Base-by-base conservation (phyloP, 2,888 invertebrate genomes). In the Leptopilina drosophilae region DNA sequence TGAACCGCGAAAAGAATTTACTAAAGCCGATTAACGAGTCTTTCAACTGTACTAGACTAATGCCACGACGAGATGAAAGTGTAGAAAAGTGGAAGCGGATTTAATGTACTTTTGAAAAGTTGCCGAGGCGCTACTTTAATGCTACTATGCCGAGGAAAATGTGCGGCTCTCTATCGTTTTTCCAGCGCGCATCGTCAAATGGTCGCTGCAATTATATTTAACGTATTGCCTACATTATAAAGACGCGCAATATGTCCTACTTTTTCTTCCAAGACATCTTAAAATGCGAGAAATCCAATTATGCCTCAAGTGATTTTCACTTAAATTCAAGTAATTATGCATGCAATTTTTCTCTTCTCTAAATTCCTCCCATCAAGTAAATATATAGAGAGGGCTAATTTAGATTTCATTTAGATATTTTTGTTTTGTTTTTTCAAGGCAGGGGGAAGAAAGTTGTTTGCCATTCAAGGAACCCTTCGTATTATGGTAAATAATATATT, bases 61-160 rank as follows among this genome's bases (percentile, higher is more conserved):
- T 66, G 66, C 15, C 11, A 42, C 40, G 66, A 42, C 40, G 66
- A 42, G 40, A 49, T 49, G 49, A 42, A 66, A 66, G 66, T 40
- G 15, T 42, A 66, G 42, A 15, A 66, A 66, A 66, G 66, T 66
- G 66, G 66, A 66, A 66, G 66, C 7, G 66, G 65, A 65, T 65
- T 65, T 65, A 65, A 65, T 65, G 65, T 14, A 65, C 65, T 65
- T 33, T 65, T 65, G 40, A 66, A 66, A 66, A 66, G 66, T 66
- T 66, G 14, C 15, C 15, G 42, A 42, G 42, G 66, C 42, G n/a
- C 40, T 42, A 49, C 9, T 9, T 46, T 9, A 7, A 46, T 46
- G 7, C 9, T 9, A 9, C 7, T 46, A 46, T 46, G 40, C 14
- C n/a, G n/a, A 15, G 66, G 42, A 66, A 66, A 66, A 49, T 49